Evolutionary conservation across 2,888 invertebrate species (phyloP), one percentile per base, ranked within the genome.

Genomic region (Osmoderma eremita): DNA sequence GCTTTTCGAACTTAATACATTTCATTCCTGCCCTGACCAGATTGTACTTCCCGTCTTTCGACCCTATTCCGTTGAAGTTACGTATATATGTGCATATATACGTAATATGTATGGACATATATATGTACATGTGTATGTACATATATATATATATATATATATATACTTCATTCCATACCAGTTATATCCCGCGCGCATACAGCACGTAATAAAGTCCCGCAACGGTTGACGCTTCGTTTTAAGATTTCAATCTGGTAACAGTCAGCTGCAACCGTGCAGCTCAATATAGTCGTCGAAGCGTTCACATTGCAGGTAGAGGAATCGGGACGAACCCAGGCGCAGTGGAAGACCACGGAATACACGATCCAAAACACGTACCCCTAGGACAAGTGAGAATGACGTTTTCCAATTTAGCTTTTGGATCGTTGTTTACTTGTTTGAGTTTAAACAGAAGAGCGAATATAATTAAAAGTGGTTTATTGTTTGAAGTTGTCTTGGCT

Each of bases 131-230:
- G 10, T 10, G 20, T 48, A 20, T 20, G 18, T 20, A 48, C 20
- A 15, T 48, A 48, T 10, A 17, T 12, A 22, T 12, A n/a, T n/a
- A n/a, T n/a, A n/a, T n/a, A n/a, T n/a, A n/a, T n/a, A n/a, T n/a
- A n/a, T n/a, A n/a, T n/a, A n/a, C n/a, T n/a, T n/a, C n/a, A n/a
- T n/a, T n/a, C 48, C 30, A 30, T 30, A 4, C 10, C 30, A 30
- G 18, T 53, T 53, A 53, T 38, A 18, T 17, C 10, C 10, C 17
- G 39, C 4, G 38, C 18, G 38, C 18, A 53, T 36, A 12, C 18
- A 53, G 53, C 38, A 38, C 17, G 53, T 17, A 53, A 53, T 13
- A 53, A 53, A 12, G 17, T 20, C 38, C 18, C n/a, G 38, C 53
- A 53, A 10, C n/a, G 17, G 18, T 38, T 53, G 53, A 6, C 38